A percentile compares a stretch with the other conserved stretches of the same genome.
phyloP scores from a whole-genome alignment of 1,140 invertebrate species.

The Danaus plexippus region DNA sequence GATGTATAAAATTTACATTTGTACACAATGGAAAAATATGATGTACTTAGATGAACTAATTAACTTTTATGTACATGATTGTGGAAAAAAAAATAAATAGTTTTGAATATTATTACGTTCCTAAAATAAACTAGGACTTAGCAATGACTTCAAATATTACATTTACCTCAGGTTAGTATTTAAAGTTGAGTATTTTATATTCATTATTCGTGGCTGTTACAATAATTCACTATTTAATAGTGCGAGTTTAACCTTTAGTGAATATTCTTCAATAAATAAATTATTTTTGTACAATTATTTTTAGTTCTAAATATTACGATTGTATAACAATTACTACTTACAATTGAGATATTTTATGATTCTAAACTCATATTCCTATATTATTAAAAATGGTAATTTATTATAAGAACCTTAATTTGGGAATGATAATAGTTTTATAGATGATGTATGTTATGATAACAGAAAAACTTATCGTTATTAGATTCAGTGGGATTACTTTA shows the following conservation, averaged over 20 bases:
- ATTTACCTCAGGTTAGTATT: slow-evolving; percentile 39
- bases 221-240: slow-evolving; percentile 48
- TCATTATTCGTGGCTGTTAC: slow-evolving; percentile 19
- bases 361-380: no score
- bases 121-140: slow-evolving; percentile 48
- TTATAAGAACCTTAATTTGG: no score
- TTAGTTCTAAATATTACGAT: no score
- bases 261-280: slow-evolving; percentile 24
- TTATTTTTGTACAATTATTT: slow-evolving; percentile 20
- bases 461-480: slow-evolving; percentile 1
- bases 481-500: slow-evolving; percentile 23
- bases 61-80: slow-evolving; percentile 58
- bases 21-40: slow-evolving; percentile 59
- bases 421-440: no score
- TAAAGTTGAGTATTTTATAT: slow-evolving; percentile 47
- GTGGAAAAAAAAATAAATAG: slow-evolving; percentile 57
- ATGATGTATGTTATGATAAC: no score
- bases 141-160: slow-evolving; percentile 36
- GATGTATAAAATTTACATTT: slow-evolving; percentile 59
- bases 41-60: slow-evolving; percentile 49
- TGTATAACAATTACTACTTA: no score
- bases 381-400: no score
- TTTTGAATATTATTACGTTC: slow-evolving; percentile 48
- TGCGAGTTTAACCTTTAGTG: slow-evolving; percentile 25
- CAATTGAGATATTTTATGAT: no score